These are phyloP conservation scores for Rynchops niger DNA, from an alignment of 2,113 vertebrate genomes.

Conservation along the genomic window DNA sequence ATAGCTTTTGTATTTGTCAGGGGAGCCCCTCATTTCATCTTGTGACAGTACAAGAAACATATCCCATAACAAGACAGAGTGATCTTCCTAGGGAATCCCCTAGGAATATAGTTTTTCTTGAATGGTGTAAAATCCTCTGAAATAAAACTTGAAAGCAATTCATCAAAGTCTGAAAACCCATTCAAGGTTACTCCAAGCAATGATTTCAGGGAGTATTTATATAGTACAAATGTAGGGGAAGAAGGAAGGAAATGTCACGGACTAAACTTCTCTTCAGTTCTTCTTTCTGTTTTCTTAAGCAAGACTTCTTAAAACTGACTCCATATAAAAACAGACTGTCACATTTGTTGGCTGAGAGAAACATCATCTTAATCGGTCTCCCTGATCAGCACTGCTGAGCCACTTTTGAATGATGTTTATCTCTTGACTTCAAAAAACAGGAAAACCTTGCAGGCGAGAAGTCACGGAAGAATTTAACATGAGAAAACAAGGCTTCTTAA, in stretches of 20 bases:
- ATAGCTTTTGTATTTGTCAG: constrained; percentile 50
- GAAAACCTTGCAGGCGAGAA: background rate
- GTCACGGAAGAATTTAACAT: background rate
- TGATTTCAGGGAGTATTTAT: background rate
- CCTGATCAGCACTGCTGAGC: background rate
- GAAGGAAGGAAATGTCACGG: background rate
- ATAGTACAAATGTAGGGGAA: background rate
- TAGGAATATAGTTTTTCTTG: background rate
- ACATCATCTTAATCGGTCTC: background rate
- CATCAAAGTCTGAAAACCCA: background rate
- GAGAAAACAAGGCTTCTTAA: background rate
- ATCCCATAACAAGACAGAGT: background rate
- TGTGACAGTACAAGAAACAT: constrained; percentile 19
- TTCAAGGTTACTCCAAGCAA: background rate
- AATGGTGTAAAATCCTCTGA: constrained; percentile 18
- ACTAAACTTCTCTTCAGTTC: background rate
- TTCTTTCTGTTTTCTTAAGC: background rate
- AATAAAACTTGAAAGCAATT: constrained; percentile 6
- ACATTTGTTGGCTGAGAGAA: background rate
- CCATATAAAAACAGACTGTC: background rate
- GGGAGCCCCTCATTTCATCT: constrained; percentile 47
- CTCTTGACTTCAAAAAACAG: background rate
- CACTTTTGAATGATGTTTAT: background rate
- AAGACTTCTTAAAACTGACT: background rate
- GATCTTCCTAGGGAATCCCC: constrained; percentile 38